These are phyloP conservation scores for Brachionichthys hirsutus DNA, from an alignment of 2,113 vertebrate genomes.

Conservation along the genomic window DNA sequence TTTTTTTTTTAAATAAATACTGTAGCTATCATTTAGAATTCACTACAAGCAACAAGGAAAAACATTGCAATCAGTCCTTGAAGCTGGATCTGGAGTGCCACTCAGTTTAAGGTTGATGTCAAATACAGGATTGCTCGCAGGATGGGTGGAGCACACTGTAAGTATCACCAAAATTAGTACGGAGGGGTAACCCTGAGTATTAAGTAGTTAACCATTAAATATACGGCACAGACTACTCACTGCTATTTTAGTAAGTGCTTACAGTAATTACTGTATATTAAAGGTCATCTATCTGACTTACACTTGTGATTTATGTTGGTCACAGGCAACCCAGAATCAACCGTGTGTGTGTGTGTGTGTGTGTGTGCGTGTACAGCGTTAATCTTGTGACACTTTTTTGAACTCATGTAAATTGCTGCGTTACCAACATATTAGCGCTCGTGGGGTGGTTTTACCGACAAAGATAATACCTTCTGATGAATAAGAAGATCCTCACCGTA, in stretches of 20 bases:
- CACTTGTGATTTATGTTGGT: slow-evolving; percentile 51
- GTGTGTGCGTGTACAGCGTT: no score
- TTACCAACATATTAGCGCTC: not conserved
- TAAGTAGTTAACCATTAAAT: slow-evolving; percentile 53
- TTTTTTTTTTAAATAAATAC: no score
- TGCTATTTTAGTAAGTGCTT: slow-evolving; percentile 36
- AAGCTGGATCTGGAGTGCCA: slow-evolving; percentile 10
- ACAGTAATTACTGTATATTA: slow-evolving; percentile 38
- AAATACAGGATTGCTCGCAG: slow-evolving; percentile 52
- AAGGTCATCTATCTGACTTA: slow-evolving; percentile 32
- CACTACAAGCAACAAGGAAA: slow-evolving; percentile 1
- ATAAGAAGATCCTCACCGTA: no score
- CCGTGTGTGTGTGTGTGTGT: not conserved
- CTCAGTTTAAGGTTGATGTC: slow-evolving; percentile 27
- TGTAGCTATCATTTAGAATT: slow-evolving; percentile 6
- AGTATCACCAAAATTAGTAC: slow-evolving; percentile 57
- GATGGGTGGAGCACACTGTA: slow-evolving; percentile 49
- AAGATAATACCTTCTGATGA: no score
- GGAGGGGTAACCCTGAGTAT: slow-evolving; percentile 35
- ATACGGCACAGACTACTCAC: slow-evolving; percentile 31
- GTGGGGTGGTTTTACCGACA: no score
- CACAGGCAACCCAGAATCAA: slow-evolving; percentile 3
- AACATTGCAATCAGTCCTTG: not conserved
- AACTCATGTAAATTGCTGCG: not conserved
- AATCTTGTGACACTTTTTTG: no score